A percentile compares a stretch with the other conserved stretches of the same genome.
Evolutionary conservation across 2,113 vertebrate genomes (phyloP).

Genomic region (Corydoras sp.): DNA sequence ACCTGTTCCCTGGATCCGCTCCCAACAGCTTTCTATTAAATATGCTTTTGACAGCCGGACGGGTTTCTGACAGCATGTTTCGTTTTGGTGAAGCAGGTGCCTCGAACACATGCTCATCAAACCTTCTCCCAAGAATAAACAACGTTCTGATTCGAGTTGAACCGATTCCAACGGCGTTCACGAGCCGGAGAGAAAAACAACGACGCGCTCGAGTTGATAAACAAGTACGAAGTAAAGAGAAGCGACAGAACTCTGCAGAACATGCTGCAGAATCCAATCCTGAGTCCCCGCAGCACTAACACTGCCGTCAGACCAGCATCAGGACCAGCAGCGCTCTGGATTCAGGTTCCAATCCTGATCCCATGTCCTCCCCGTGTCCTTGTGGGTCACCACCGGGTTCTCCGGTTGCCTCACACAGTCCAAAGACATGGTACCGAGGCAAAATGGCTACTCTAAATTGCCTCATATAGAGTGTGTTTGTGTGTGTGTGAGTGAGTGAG

Average conservation of each 20-base stretch:
- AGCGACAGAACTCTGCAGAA: background rate
- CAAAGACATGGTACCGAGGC: too few relatives aligned
- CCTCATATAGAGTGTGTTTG: too few relatives aligned
- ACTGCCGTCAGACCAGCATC: background rate
- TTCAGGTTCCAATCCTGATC: too few relatives aligned
- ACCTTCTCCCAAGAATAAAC: background rate
- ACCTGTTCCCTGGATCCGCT: slow-evolving; percentile 26
- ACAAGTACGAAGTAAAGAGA: background rate
- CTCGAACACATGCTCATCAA: slow-evolving; percentile 6
- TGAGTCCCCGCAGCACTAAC: background rate
- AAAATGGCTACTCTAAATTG: too few relatives aligned
- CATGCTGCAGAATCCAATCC: background rate
- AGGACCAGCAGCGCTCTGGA: too few relatives aligned
- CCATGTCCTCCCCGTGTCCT: too few relatives aligned
- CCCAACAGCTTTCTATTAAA: slow-evolving; percentile 20
- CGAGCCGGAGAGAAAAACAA: background rate
- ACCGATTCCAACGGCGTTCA: background rate
- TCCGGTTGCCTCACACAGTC: too few relatives aligned
- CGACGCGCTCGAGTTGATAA: background rate
- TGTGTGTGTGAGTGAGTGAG: too few relatives aligned
- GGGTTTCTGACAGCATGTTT: slow-evolving; percentile 13
- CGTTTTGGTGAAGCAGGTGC: slow-evolving; percentile 5
- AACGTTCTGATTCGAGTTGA: background rate
- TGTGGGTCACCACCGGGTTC: too few relatives aligned
- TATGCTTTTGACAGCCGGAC: slow-evolving; percentile 3